Base-by-base conservation (phyloP, 1,140 invertebrate genomes). In the Diploscapter pachys region DNA sequence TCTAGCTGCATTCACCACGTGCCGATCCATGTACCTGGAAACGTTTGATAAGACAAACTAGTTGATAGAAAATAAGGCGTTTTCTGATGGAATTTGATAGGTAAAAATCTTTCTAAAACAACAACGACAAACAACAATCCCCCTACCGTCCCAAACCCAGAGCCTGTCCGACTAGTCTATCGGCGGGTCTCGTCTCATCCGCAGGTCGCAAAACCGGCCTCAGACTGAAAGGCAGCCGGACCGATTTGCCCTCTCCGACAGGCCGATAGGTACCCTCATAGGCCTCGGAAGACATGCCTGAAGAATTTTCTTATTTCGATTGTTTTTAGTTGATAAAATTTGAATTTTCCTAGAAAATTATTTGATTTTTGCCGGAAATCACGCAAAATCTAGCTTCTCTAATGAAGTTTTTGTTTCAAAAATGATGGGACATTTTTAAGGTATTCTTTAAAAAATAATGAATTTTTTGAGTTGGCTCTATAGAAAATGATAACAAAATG, bases 281-380 rank as follows among this genome's bases (percentile, higher is more conserved):
- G 77, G 75, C 80, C 73, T 72, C 83, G 75, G 89, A 89, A 73
- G 89, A 87, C 83, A 92, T 90, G 72, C 91, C 31, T 31, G 31
- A 31, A 31, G 31, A 31, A 31, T 31, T 31, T 31, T 31, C 31
- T 31, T 31, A 31, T 31, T 31, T 31, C 31, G 1, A 31, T 31
- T 31, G 31, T 31, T 31, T 31, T 31, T 31, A 31, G 31, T 31
- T 31, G 31, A 31, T 31, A 31, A 31, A 31, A 31, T 31, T 31
- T 31, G 31, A 31, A 31, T 31, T 31, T 31, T 31, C 31, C 31
- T 31, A 31, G 31, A 31, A 31, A 31, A 31, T 31, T 0, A 31
- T 31, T 31, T 31, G 31, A 31, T 31, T 31, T 31, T 31, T 31
- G 31, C 1, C 31, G 31, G 31, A 31, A 31, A 31, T 31, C 31